Conservation (phyloP, 2,113 vertebrate species). For the Colaptes auratus region DNA sequence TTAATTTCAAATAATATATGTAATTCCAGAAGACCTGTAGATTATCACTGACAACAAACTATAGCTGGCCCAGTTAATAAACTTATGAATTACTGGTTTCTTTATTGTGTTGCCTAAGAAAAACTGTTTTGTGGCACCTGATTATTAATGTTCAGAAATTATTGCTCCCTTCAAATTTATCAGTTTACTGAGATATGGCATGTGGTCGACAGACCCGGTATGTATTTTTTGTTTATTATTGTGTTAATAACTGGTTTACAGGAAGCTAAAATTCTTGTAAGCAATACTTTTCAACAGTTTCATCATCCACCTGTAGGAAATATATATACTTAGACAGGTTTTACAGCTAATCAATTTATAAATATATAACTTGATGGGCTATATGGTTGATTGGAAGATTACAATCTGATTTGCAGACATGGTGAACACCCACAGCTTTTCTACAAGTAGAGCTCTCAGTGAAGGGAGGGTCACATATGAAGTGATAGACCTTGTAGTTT, state of each 20-base stretch:
- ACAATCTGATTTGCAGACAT: neutral
- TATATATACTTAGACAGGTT: neutral
- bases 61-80: neutral
- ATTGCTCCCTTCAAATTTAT: neutral
- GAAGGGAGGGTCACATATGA: neutral
- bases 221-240: neutral
- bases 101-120: neutral
- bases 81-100: neutral
- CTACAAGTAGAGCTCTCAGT: neutral
- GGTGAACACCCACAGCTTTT: neutral
- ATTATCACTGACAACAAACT: neutral
- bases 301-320: neutral
- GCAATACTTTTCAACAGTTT: neutral
- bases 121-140: neutral
- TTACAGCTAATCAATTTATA: neutral
- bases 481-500: conserved; percentile 2
- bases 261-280: neutral
- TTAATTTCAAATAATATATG: neutral
- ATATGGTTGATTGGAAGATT: neutral
- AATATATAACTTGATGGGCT: neutral
- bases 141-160: neutral
- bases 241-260: neutral
- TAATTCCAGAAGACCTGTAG: neutral
- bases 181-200: neutral
- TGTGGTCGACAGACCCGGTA: neutral